These are phyloP conservation scores for Porphyrio hochstetteri DNA, from an alignment of 2,113 vertebrate species.

Conservation along the genomic window DNA sequence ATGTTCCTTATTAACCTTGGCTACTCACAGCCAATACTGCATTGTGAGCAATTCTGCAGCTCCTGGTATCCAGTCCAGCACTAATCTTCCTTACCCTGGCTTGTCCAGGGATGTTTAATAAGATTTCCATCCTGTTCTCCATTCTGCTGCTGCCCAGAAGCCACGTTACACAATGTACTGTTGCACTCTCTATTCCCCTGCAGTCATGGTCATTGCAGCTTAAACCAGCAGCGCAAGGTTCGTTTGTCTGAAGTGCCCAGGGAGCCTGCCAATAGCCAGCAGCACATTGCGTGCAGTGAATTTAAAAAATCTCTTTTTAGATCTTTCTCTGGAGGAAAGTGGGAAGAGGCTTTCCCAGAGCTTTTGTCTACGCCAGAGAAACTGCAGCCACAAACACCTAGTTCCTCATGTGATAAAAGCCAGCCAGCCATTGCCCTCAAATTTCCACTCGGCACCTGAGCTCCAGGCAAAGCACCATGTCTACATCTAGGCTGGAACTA, in stretches of 20 bases:
- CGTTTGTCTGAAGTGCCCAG: slow-evolving; percentile 12
- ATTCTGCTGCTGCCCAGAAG: not conserved
- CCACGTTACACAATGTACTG: not conserved
- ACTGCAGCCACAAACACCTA: not conserved
- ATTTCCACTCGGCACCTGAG: not conserved
- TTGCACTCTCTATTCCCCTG: not conserved
- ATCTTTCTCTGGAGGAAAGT: not conserved
- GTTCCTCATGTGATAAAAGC: not conserved
- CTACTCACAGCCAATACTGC: not conserved
- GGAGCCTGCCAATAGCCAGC: slow-evolving; percentile 32
- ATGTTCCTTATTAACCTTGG: not conserved
- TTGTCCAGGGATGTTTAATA: not conserved
- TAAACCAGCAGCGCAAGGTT: not conserved
- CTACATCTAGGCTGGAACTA: not conserved
- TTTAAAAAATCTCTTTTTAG: slow-evolving; percentile 10
- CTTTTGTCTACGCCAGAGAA: not conserved
- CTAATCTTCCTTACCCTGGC: not conserved
- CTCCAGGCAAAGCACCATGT: not conserved
- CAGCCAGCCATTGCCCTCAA: not conserved
- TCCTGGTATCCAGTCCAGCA: not conserved
- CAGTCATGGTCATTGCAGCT: not conserved
- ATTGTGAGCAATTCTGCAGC: slow-evolving; percentile 10
- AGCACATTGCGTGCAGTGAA: not conserved
- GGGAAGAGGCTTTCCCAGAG: not conserved
- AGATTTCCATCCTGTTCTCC: not conserved